Evolutionary conservation across 2,888 invertebrate genomes (phyloP), one percentile per base, ranked within the genome.

Genomic region (Dugesia japonica): DNA sequence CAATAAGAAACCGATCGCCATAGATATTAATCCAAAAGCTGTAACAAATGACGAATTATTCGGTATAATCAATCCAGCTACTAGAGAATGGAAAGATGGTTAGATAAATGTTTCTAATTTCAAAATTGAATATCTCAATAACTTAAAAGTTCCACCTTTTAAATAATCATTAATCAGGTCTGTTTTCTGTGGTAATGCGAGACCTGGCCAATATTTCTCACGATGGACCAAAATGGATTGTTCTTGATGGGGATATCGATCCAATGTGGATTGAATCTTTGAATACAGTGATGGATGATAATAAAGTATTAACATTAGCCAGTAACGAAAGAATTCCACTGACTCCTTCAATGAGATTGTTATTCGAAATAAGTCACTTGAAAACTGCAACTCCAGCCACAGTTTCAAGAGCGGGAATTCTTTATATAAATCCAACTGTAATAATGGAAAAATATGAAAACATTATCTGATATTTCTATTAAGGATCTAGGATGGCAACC

Each of bases 211-310:
- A 94, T 86, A 85, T 92, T 80, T 87, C 88, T 17, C 90, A 91
- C 0, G 94, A 94, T 81, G 84, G 85, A 1, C 86, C 86, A 0
- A 94, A 93, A 85, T 95, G 95, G 94, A 93, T 95, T 80, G 88
- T 95, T 74, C 87, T 95, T 77, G 95, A 95, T 85, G 94, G 94
- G 38, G 94, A 95, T 82, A 95, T 95, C 81, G 94, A 95, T 87
- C 94, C 94, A 0, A 94, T 95, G 94, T 93, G 92, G 92, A 95
- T 95, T 81, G 94, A 95, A 84, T 94, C 94, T 15, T 86, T 95
- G 77, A 95, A 95, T 84, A 95, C 94, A 0, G 94, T 95, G 13
- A 95, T 95, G 94, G 95, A 95, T 84, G 95, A 95, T 84, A 95
- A 95, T 84, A 94, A 95, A 88, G 91, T 93, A 33, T 86, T 95